These are phyloP conservation scores for Beroe ovata DNA, from an alignment of 37 sponge, comb jelly and placozoan genomes.

Conservation along the genomic window DNA sequence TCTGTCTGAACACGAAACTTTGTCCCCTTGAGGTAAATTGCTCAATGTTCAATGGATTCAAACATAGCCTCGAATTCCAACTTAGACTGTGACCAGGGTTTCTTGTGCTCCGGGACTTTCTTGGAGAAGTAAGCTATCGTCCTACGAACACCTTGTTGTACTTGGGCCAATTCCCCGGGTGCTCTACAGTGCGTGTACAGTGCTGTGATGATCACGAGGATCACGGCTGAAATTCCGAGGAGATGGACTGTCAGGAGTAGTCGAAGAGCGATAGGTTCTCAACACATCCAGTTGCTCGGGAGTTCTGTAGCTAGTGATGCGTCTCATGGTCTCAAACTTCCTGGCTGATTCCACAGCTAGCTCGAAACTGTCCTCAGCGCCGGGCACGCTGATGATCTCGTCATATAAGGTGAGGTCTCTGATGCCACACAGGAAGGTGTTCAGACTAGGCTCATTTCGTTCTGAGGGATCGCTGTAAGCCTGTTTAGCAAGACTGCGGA, in stretches of 20 bases:
- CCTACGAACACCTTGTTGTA: not conserved
- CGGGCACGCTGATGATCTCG: not conserved
- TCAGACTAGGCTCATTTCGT: not conserved
- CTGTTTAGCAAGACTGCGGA: not conserved
- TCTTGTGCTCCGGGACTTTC: not conserved
- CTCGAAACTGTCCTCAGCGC: not conserved
- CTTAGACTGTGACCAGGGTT: not conserved
- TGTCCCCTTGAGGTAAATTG: not conserved
- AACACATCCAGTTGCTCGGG: not conserved
- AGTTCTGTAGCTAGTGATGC: not conserved
- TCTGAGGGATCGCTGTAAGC: not conserved
- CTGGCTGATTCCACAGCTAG: not conserved
- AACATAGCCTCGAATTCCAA: not conserved
- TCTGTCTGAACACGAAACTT: not conserved
- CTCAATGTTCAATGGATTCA: not conserved
- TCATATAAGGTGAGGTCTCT: not conserved
- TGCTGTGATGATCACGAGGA: too few relatives aligned
- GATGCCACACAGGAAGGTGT: not conserved
- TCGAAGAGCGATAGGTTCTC: too few relatives aligned
- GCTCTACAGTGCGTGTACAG: too few relatives aligned
- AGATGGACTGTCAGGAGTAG: too few relatives aligned
- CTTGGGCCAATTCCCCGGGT: not conserved
- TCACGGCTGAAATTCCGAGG: too few relatives aligned
- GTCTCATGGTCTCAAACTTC: not conserved
- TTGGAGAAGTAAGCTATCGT: not conserved